Evolutionary conservation across 2,888 invertebrate species (phyloP), one percentile per base, ranked within the genome.

Genomic region (Eupsilia transversa): DNA sequence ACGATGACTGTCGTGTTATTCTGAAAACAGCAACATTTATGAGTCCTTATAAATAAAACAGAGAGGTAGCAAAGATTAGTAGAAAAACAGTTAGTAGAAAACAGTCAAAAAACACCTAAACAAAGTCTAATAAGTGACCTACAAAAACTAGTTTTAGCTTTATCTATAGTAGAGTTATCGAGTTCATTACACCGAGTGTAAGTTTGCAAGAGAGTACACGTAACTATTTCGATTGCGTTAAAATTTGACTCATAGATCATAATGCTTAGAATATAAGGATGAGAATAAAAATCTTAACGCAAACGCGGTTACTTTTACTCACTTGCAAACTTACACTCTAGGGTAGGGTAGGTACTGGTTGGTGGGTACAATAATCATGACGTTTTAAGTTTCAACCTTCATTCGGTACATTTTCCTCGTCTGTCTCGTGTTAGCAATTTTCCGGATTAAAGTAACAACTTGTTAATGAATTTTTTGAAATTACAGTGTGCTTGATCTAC

Each of bases 1-100:
- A 94, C 90, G 68, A 91, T 91, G 30, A 90, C 87, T 56, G 91
- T 90, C 59, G 93, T 88, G 67, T 85, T 91, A 79, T 91, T 91
- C 95, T 95, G 91, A 59, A 91, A 93, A 83, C 73, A 84, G 71
- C 64, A 75, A 23, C 7, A 63, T 17, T 65, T 4, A 79, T 69
- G 79, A 79, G 14, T 61, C 7, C 27, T 54, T n/a, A 27, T 20
- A 30, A 66, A 38, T 46, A 61, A 38, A 33, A 33, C 1, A 60
- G 3, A 54, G 6, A 41, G 6, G 3, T 43, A 27, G 12, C 20
- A 30, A 5, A 20, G 1, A 3, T n/a, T 5, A 4, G 7, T 30
- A 9, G 7, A 43, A 33, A 33, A 60, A 30, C 54, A 46, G 30
- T 27, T 5, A 4, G 7, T 30, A 9, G 7, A 43, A 33, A 33